Conservation (phyloP, 2,113 vertebrate species). For the Onychorhynchus coronatus region DNA sequence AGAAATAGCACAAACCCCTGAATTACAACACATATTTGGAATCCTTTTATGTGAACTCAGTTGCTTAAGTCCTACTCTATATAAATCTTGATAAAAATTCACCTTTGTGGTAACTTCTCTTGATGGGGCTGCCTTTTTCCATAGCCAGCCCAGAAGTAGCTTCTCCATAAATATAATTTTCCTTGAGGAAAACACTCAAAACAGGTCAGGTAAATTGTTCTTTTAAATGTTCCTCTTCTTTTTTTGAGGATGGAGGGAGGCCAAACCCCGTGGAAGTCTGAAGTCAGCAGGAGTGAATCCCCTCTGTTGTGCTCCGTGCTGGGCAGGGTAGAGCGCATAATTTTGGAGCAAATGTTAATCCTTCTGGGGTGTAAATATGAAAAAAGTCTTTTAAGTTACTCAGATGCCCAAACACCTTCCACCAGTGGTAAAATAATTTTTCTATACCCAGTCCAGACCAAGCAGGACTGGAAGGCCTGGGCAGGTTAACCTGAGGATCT, state of each 20-base stretch:
- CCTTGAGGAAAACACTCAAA: background rate
- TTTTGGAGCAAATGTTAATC: background rate
- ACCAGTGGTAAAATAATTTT: background rate
- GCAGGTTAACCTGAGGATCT: background rate
- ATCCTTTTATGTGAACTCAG: background rate
- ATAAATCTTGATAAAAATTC: background rate
- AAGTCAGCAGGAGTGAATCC: background rate
- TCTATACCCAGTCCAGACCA: background rate
- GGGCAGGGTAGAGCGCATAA: background rate
- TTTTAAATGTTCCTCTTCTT: background rate
- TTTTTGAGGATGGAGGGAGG: background rate
- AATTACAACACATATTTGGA: accelerated
- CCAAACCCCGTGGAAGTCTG: background rate
- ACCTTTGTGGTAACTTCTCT: background rate
- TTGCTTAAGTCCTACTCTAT: background rate
- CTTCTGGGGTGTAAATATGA: background rate
- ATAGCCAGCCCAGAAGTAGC: background rate
- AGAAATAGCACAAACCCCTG: background rate
- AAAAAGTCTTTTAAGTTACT: background rate
- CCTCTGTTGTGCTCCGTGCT: background rate
- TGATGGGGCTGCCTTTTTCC: background rate
- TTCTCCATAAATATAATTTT: background rate
- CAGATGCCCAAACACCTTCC: background rate
- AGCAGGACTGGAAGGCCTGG: background rate
- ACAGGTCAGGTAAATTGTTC: background rate